phyloP scores from a whole-genome alignment of 2,113 vertebrate species.

The Lota lota region DNA sequence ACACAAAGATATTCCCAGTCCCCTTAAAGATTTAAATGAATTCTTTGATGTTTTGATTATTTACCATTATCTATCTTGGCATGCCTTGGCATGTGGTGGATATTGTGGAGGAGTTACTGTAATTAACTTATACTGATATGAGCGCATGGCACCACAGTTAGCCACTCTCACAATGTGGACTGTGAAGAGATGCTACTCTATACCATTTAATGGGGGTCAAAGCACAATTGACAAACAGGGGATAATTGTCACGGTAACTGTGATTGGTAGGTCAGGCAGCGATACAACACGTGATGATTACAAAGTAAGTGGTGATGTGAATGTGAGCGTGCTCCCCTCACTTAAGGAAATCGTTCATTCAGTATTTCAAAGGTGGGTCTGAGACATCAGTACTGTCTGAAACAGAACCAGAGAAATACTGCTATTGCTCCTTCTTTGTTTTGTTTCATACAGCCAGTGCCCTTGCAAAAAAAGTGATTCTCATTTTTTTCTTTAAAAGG shows the following conservation, averaged over 20 bases:
- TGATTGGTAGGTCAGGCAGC: too few relatives aligned
- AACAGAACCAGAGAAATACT: conserved; percentile 55
- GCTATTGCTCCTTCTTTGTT: conserved; percentile 68
- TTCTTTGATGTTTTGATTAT: conserved; percentile 38
- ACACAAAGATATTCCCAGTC: conserved; percentile 28
- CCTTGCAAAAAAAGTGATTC: conserved; percentile 56
- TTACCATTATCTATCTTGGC: conserved; percentile 48
- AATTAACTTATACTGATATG: conserved; percentile 48
- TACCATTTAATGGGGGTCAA: conserved; percentile 32
- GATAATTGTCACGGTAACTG: neutral
- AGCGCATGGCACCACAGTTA: conserved; percentile 23
- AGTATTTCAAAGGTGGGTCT: too few relatives aligned
- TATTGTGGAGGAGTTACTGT: conserved; percentile 56
- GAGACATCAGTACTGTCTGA: conserved; percentile 24
- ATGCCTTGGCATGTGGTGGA: conserved; percentile 45
- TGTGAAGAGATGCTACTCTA: conserved; percentile 15
- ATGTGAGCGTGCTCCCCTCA: conserved; percentile 25
- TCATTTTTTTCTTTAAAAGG: conserved; percentile 43
- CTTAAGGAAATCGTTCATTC: too few relatives aligned
- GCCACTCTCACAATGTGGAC: conserved; percentile 46
- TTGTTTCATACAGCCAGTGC: conserved; percentile 71
- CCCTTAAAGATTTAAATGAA: conserved; percentile 50
- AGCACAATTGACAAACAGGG: conserved; percentile 2
- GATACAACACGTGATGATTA: neutral
- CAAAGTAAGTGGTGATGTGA: neutral